phyloP scores from a whole-genome alignment of 2,113 vertebrate species.

The Cettia cetti region DNA sequence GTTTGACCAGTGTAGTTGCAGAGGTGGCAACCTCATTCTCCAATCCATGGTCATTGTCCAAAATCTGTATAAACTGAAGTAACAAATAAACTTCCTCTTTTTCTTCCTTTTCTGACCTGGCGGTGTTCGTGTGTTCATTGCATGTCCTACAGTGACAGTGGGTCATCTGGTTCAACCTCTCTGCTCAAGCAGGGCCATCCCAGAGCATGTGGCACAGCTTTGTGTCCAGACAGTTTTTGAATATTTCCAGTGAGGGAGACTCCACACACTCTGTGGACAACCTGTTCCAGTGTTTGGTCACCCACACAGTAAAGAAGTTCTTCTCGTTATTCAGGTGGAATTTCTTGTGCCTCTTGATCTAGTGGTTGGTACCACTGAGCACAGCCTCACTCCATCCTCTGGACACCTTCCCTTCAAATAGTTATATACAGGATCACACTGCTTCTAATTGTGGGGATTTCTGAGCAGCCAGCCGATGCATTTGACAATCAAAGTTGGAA shows the following conservation, averaged over 20 bases:
- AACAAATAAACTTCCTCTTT: no score
- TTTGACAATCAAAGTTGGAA: neutral
- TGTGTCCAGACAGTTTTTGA: neutral
- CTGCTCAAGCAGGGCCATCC: neutral
- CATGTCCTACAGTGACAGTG: no score
- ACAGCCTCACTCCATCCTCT: neutral
- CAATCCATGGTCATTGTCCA: no score
- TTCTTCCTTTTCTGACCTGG: no score
- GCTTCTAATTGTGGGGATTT: neutral
- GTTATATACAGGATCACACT: neutral
- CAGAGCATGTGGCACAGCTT: neutral
- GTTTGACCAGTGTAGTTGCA: no score
- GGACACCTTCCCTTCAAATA: neutral
- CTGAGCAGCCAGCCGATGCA: accelerated
- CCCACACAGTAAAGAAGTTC: neutral
- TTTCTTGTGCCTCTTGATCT: neutral
- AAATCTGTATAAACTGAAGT: no score
- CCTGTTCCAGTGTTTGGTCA: neutral
- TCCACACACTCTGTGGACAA: neutral
- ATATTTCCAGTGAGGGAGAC: neutral
- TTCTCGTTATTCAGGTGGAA: neutral
- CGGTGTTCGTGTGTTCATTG: no score
- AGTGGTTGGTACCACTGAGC: neutral
- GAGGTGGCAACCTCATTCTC: no score
- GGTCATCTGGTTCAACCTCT: neutral